phyloP scores from a whole-genome alignment of 2,888 invertebrate genomes.

The Heliconius erato region DNA sequence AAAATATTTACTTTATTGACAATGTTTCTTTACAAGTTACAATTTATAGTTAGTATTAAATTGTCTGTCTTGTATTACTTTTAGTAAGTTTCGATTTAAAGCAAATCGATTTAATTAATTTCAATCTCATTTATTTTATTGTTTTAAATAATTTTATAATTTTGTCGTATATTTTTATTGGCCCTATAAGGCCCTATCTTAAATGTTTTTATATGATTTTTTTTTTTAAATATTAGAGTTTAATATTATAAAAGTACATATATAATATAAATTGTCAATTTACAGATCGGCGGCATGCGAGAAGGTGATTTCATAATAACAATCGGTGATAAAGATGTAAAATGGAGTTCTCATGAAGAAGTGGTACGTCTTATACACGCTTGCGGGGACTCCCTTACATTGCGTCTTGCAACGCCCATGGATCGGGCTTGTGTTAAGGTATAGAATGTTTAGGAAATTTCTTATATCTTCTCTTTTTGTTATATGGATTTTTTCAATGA shows the following conservation, averaged over 20 bases:
- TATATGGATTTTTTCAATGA: no score
- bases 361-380: slow-evolving; percentile 94
- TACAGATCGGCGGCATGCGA: slow-evolving; percentile 94
- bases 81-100: background rate
- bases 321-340: slow-evolving; percentile 94
- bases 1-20: no score
- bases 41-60: background rate
- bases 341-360: slow-evolving; percentile 97
- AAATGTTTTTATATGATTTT: no score
- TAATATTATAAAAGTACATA: no score
- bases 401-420: slow-evolving; percentile 96
- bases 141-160: no score
- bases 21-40: no score
- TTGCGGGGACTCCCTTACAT: slow-evolving; percentile 91
- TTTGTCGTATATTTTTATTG: no score
- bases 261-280: no score
- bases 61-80: background rate
- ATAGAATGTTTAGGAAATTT: slow-evolving; percentile 35
- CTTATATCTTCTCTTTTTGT: no score
- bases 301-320: slow-evolving; percentile 98
- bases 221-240: no score
- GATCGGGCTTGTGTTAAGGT: slow-evolving; percentile 92
- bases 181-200: no score
- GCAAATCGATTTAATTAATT: background rate
- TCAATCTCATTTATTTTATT: no score